Conservation (phyloP, 2,888 invertebrate genomes). For the Seira musarum region DNA sequence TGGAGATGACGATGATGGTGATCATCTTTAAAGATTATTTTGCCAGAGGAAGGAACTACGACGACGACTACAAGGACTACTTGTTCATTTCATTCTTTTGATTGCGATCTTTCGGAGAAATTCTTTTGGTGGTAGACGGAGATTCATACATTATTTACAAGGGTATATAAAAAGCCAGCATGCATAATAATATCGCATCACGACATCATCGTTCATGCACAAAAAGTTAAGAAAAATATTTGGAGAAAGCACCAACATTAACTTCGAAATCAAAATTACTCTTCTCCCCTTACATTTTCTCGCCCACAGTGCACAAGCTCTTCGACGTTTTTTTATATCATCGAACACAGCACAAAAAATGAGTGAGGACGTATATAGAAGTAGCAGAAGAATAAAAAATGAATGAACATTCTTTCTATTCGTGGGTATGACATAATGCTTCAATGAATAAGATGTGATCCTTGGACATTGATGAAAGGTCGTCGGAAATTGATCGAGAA, state of each 20-base stretch:
- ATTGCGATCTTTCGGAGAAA: too few species aligned
- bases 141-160: constrained; percentile 16
- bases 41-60: constrained; percentile 45
- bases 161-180: constrained; percentile 20
- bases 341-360: background rate
- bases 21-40: constrained; percentile 14
- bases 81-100: too few species aligned
- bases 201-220: constrained; percentile 32
- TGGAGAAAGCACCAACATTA: constrained; percentile 42
- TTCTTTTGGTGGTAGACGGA: too few species aligned
- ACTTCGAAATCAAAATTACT: constrained; percentile 5
- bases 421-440: constrained; percentile 61
- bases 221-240: constrained; percentile 19
- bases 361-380: constrained; percentile 6
- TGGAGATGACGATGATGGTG: too few species aligned
- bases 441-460: background rate
- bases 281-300: constrained; percentile 35
- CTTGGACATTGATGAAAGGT: constrained; percentile 27
- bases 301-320: constrained; percentile 50
- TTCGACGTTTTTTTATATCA: background rate
- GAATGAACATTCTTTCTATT: constrained; percentile 53
- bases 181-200: constrained; percentile 21
- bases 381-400: constrained; percentile 46
- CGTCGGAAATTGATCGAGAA: background rate
- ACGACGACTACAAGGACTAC: too few species aligned